Percentiles rank a stretch among this genome's conserved stretches.
These are phyloP conservation scores for Zonitis immaculata DNA, from an alignment of 2,888 invertebrate species.

Conservation along the genomic window DNA sequence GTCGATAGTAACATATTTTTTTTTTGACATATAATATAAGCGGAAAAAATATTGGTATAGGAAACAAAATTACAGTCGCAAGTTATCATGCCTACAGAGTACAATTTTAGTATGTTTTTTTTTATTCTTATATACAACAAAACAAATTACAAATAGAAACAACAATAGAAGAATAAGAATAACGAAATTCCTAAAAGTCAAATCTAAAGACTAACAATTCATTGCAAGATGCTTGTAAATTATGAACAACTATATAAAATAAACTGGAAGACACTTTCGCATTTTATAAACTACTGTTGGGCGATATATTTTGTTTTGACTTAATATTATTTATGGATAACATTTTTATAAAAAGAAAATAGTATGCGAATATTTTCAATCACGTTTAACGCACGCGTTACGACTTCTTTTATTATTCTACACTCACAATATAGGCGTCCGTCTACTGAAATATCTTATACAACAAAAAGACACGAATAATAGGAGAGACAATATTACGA, in stretches of 20 bases:
- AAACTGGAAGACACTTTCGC: conserved; percentile 11
- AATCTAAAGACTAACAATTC: conserved; percentile 18
- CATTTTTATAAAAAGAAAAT: conserved; percentile 8
- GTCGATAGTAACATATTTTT: conserved; percentile 7
- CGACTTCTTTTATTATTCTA: conserved; percentile 9
- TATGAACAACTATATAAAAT: conserved; percentile 15
- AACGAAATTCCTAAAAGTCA: too few relatives aligned
- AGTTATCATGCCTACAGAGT: conserved; percentile 21
- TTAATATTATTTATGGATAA: conserved; percentile 14
- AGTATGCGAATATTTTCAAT: conserved; percentile 11
- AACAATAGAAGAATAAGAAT: too few relatives aligned
- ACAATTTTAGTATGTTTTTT: conserved; percentile 7
- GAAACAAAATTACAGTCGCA: conserved; percentile 18
- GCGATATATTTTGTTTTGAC: conserved; percentile 16
- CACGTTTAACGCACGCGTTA: conserved; percentile 6
- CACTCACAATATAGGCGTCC: conserved; percentile 1
- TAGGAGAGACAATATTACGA: not conserved
- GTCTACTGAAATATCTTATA: not conserved
- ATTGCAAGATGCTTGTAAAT: conserved; percentile 17
- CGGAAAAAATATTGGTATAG: conserved; percentile 19
- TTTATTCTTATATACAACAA: too few relatives aligned
- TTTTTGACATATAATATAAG: conserved; percentile 20
- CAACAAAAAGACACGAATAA: not conserved
- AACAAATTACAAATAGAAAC: too few relatives aligned
- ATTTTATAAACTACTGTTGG: conserved; percentile 17